These are phyloP conservation scores for Eurystomus gularis DNA, from an alignment of 2,113 vertebrate genomes.

Conservation along the genomic window DNA sequence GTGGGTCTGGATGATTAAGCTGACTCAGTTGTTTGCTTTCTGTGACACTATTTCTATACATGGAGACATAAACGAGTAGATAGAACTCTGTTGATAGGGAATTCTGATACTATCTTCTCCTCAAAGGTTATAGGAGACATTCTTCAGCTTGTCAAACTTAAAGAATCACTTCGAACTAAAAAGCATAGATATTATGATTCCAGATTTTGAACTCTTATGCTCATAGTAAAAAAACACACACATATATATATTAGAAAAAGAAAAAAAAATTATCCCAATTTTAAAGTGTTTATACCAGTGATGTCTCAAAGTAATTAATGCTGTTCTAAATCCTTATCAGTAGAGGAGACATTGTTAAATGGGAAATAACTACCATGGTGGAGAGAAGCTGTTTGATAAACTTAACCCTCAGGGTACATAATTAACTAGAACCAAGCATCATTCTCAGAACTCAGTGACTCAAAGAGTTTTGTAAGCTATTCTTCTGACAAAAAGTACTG, in stretches of 20 bases:
- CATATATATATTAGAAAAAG: not conserved
- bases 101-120: not conserved
- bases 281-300: not conserved
- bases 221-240: not conserved
- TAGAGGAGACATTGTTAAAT: not conserved
- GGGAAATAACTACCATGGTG: not conserved
- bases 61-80: not conserved
- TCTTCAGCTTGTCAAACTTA: not conserved
- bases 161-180: not conserved
- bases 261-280: not conserved
- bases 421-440: not conserved
- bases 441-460: not conserved
- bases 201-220: not conserved
- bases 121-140: not conserved
- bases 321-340: not conserved
- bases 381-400: not conserved
- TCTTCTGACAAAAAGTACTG: not conserved
- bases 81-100: not conserved
- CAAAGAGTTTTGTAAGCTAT: not conserved
- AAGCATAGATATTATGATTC: not conserved
- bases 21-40: not conserved
- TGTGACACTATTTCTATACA: not conserved
- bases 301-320: not conserved
- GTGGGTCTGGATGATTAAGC: not conserved
- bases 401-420: not conserved